These are phyloP conservation scores for Oegoconia quadripuncta DNA, from an alignment of 2,888 invertebrate genomes.

Conservation along the genomic window DNA sequence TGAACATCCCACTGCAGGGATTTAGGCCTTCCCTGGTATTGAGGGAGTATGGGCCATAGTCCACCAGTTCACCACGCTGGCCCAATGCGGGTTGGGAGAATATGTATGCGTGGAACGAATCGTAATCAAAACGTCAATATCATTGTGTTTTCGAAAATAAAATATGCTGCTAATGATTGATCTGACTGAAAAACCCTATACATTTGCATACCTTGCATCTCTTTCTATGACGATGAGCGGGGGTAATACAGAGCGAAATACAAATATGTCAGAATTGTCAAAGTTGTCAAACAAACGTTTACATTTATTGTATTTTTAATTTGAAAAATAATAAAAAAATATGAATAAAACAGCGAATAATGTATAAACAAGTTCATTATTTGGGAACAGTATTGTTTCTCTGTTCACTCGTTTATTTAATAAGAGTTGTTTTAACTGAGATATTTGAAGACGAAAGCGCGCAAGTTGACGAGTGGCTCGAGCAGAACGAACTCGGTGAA, in stretches of 20 bases:
- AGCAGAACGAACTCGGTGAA: conserved; percentile 84
- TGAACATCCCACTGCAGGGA: too few species aligned
- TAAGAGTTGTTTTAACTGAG: conserved; percentile 54
- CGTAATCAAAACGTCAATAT: conserved; percentile 14
- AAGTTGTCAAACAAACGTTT: conserved; percentile 22
- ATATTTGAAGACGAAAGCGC: conserved; percentile 75
- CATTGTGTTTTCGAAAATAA: conserved; percentile 7
- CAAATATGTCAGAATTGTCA: too few species aligned
- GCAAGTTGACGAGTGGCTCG: conserved; percentile 87
- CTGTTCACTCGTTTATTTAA: conserved; percentile 54
- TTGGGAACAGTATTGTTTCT: conserved; percentile 52
- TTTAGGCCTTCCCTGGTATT: too few species aligned
- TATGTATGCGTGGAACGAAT: conserved; percentile 12
- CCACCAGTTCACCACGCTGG: too few species aligned
- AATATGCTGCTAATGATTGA: too few species aligned
- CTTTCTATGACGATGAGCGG: background rate
- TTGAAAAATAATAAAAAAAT: conserved; percentile 30
- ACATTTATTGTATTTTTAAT: conserved; percentile 24
- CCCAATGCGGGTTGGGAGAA: too few species aligned
- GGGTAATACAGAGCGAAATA: background rate
- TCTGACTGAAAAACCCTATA: background rate
- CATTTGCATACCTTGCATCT: background rate
- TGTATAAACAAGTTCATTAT: conserved; percentile 57
- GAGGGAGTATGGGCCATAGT: too few species aligned
- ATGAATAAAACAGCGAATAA: conserved; percentile 50